Conservation (phyloP, 2,113 vertebrate species). For the Ailurus styani region DNA sequence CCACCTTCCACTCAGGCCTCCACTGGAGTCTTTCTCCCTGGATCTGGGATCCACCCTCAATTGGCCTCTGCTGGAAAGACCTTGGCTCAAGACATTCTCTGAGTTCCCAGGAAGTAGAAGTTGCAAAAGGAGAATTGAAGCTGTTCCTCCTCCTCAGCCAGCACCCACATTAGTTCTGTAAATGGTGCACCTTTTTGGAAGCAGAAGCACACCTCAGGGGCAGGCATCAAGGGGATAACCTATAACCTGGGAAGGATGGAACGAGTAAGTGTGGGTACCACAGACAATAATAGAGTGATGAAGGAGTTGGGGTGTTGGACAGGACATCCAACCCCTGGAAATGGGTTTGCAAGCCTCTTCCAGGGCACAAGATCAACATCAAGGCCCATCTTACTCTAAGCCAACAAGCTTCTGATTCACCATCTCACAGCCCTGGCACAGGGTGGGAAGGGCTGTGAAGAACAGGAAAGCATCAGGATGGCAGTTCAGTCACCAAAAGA, state of each 20-base stretch:
- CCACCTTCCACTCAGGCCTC: rapidly evolving
- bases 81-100: neutral
- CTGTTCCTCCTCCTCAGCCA: neutral
- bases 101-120: neutral
- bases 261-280: too few relatives aligned
- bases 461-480: neutral
- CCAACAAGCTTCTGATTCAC: neutral
- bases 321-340: neutral
- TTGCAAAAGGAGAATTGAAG: too few relatives aligned
- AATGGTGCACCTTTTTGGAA: neutral
- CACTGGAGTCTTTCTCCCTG: neutral
- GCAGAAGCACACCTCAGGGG: neutral
- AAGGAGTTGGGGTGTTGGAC: neutral
- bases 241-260: neutral
- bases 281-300: rapidly evolving
- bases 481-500: neutral
- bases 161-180: neutral
- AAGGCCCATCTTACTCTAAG: neutral
- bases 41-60: neutral
- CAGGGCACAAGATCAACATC: neutral
- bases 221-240: neutral
- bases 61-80: neutral
- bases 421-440: neutral
- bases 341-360: neutral
- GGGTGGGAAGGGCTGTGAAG: neutral